Percentiles rank a stretch among this genome's conserved stretches.
These are phyloP conservation scores for Dione vanillae DNA, from an alignment of 2,888 invertebrate genomes.

Conservation along the genomic window DNA sequence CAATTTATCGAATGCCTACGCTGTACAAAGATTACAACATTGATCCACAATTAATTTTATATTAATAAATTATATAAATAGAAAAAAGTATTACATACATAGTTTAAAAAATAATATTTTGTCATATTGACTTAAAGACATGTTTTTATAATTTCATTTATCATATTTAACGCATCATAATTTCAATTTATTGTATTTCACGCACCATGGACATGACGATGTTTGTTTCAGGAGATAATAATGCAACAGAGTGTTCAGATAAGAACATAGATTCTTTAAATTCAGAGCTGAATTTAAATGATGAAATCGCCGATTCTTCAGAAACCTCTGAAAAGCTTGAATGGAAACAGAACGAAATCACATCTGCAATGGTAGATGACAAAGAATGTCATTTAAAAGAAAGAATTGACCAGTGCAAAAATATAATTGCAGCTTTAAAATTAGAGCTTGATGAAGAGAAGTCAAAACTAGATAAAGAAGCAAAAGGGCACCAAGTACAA, in stretches of 20 bases:
- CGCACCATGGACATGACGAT: conserved; percentile 56
- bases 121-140: conserved; percentile 14
- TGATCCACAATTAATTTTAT: too few relatives aligned
- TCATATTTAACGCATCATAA: background rate
- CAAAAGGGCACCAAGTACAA: conserved; percentile 46
- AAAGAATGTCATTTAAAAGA: conserved; percentile 69
- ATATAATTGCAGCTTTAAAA: conserved; percentile 72
- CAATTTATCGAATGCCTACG: too few relatives aligned
- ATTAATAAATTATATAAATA: too few relatives aligned
- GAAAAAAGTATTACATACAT: background rate
- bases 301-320: background rate
- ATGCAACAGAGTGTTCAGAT: conserved; percentile 34
- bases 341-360: conserved; percentile 21
- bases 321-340: conserved; percentile 17
- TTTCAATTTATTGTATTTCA: background rate
- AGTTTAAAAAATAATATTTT: conserved; percentile 1
- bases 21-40: too few relatives aligned
- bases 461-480: conserved; percentile 63
- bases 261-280: conserved; percentile 8
- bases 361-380: conserved; percentile 53
- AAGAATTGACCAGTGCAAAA: conserved; percentile 71
- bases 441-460: conserved; percentile 71
- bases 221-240: conserved; percentile 63
- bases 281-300: conserved; percentile 3
- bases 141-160: conserved; percentile 5